A percentile compares a stretch with the other conserved stretches of the same genome.
Evolutionary conservation across 2,797 vertebrate genomes (phyloP).

Genomic region (Buphagus erythrorhynchus): DNA sequence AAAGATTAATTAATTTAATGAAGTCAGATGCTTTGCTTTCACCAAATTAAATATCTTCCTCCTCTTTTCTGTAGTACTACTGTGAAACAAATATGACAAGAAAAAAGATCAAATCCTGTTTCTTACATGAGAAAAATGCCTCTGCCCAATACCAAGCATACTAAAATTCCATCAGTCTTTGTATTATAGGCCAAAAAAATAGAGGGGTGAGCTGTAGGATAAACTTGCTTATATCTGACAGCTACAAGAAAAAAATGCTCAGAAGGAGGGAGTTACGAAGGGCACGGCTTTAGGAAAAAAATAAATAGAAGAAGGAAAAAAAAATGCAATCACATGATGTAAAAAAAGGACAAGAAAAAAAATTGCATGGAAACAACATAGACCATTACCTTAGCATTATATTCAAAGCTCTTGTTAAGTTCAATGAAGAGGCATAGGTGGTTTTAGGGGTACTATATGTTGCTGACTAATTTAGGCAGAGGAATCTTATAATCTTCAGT

Average conservation of each 20-base stretch:
- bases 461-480: background rate
- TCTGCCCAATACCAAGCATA: background rate
- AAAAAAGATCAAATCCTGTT: background rate
- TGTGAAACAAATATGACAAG: background rate
- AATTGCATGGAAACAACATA: background rate
- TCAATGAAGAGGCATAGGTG: background rate
- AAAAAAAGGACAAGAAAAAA: background rate
- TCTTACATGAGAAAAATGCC: background rate
- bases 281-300: background rate
- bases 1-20: background rate
- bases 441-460: background rate
- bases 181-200: background rate
- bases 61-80: background rate
- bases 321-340: accelerated
- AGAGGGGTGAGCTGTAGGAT: background rate
- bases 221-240: background rate
- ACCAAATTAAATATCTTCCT: background rate
- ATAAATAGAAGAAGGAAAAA: accelerated
- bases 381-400: background rate
- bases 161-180: background rate
- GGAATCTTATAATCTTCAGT: background rate
- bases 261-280: background rate
- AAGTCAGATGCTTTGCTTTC: background rate
- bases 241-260: background rate
- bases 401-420: background rate